These are phyloP conservation scores for Chaetops frenatus DNA, from an alignment of 2,113 vertebrate genomes.

Conservation along the genomic window DNA sequence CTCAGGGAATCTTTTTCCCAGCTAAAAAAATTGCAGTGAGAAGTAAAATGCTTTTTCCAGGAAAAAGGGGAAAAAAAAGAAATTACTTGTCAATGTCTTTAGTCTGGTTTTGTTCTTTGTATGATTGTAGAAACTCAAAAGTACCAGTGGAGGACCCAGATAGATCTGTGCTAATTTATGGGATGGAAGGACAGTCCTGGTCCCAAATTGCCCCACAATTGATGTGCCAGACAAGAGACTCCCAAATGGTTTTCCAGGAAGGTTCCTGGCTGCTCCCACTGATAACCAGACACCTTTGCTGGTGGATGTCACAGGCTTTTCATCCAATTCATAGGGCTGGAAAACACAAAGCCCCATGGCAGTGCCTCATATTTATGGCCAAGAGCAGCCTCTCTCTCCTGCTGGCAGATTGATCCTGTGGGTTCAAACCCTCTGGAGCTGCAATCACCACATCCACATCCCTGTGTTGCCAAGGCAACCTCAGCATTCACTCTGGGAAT, in stretches of 20 bases:
- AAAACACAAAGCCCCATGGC: not conserved
- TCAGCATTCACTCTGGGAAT: not conserved
- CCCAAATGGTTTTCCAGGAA: constrained; percentile 6
- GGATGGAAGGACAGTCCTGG: not conserved
- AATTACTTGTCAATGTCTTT: not conserved
- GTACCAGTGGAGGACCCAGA: not conserved
- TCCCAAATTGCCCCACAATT: not conserved
- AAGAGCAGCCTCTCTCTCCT: not conserved
- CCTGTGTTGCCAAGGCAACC: constrained; percentile 47
- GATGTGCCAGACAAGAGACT: not conserved
- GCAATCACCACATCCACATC: not conserved
- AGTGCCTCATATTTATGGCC: not conserved
- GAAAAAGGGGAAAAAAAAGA: not conserved
- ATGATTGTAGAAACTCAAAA: not conserved
- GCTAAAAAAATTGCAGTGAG: not conserved
- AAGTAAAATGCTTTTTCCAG: not conserved
- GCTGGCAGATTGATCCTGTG: not conserved
- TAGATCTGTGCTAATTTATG: not conserved
- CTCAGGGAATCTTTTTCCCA: not conserved
- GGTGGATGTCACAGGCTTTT: not conserved
- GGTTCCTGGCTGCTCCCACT: not conserved
- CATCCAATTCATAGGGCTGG: not conserved
- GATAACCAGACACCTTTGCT: not conserved
- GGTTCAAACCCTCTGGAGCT: not conserved
- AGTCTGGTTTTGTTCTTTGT: not conserved